phyloP scores from a whole-genome alignment of 2,888 invertebrate species.

The Lepidocyrtoides sp. region DNA sequence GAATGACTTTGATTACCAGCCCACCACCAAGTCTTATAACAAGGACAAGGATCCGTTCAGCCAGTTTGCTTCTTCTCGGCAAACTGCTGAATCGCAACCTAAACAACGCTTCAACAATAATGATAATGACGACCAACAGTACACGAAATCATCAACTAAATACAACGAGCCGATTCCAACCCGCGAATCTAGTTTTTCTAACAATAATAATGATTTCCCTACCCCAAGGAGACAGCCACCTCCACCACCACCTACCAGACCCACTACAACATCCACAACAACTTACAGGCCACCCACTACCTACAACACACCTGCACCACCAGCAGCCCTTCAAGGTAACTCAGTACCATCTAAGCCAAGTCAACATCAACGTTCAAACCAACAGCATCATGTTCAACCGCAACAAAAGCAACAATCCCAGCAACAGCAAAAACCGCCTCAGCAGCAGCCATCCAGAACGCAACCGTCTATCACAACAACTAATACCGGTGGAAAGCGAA shows the following conservation, averaged over 20 bases:
- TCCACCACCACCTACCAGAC: conserved; percentile 62
- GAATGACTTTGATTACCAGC: conserved; percentile 45
- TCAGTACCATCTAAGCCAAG: conserved; percentile 52
- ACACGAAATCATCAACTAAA: conserved; percentile 40
- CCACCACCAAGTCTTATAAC: conserved; percentile 27
- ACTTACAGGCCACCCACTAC: conserved; percentile 55
- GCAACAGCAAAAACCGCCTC: conserved; percentile 35
- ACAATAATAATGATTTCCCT: conserved; percentile 48
- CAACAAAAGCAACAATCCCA: conserved; percentile 34
- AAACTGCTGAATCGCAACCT: conserved; percentile 18
- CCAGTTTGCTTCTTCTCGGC: conserved; percentile 46
- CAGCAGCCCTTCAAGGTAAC: conserved; percentile 60
- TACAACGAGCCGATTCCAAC: conserved; percentile 52
- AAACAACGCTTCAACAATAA: background rate
- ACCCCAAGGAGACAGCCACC: conserved; percentile 57
- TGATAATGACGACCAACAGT: conserved; percentile 39
- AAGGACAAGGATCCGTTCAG: conserved; percentile 70
- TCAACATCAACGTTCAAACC: conserved; percentile 21
- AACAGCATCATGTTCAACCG: conserved; percentile 19
- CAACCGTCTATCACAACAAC: conserved; percentile 45
- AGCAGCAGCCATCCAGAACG: conserved; percentile 12
- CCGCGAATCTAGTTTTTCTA: conserved; percentile 30
- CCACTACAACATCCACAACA: conserved; percentile 57
- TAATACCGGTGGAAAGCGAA: conserved; percentile 46
- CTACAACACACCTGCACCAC: conserved; percentile 50